Base-by-base conservation (phyloP, 2,797 vertebrate species). In the Typhlichthys subterraneus region DNA sequence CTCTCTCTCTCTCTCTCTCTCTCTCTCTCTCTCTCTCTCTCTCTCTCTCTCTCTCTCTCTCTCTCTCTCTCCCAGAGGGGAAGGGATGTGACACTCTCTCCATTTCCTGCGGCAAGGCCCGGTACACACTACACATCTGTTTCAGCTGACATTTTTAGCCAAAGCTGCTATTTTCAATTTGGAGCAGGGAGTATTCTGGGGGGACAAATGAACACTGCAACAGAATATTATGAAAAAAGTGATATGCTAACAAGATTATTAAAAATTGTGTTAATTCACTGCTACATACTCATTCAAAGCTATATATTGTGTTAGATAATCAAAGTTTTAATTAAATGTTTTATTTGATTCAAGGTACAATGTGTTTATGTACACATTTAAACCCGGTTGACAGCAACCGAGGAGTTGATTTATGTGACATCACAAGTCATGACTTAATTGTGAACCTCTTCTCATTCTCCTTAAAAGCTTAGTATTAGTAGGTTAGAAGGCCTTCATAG, bases 131-230 rank as follows among this genome's bases (percentile, higher is more conserved):
- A 49, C 82, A 69, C 83, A 87, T 87, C 86, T 83, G 85, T 76
- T 6, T 17, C 75, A 67, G 53, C 53, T 69, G 76, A 77, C 85
- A 85, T 83, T 87, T 89, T 85, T 88, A 89, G 88, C 67, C 50
- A 0, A 31, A 33, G 50, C 56, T 63, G 72, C 86, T 88, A 87
- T 89, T 91, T 89, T 87, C 80, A 84, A 63, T 69, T 69, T 0
- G 13, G 0, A 53, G 23, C 31, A 57, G 29, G 84, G 71, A 83
- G 81, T 71, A 15, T 51, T n/a, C 50, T 48, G 52, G 19, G 10
- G 8, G 23, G 42, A 23, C 23, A 23, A 23, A 3, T 23, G 23
- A 31, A 52, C 6, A 38, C 33, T 62, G 12, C 2, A 38, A 48
- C 9, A 17, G 23, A 49, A 9, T 19, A 9, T 11, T 14, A 23